Base-by-base conservation (phyloP, 2,113 vertebrate genomes). In the Brevimyrus niger region DNA sequence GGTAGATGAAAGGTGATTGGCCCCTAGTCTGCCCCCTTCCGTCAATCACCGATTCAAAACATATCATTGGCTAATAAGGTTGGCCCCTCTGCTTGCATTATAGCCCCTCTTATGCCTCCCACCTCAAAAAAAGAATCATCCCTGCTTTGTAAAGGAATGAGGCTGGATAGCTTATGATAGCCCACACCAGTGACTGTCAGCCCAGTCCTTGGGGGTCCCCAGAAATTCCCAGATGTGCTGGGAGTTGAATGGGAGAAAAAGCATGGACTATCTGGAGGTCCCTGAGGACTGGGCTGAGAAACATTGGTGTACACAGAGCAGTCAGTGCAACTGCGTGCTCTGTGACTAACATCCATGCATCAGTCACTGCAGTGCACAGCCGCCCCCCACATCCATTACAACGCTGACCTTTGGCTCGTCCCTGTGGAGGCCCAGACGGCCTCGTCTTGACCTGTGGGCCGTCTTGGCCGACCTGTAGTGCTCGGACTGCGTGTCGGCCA, bases 391-490 rank as follows among this genome's bases (percentile, higher is more conserved):
- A n/a, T 27, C 21, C 15, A 9, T n/a, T 23, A 1, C 6, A 55
- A 84, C 23, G 58, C 91, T 92, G 85, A 98, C 98, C 98, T 99
- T 98, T 88, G 96, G 96, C 90, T 99, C 98, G 53, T 97, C 97
- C 92, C 95, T 95, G 42, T 93, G 95, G 27, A 97, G 95, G 19
- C 97, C 97, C 94, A 98, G 91, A 0, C 97, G 96, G 17, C 98
- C 98, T 93, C 98, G 96, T 90, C 97, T 95, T 1, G 98, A 96
- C 92, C 98, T 93, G 89, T 96, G 96, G 94, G 98, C 97, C 69
- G 99, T 97, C 94, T 99, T 99, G 82, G 98, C 96, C 5, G 98
- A 98, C 83, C 97, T 96, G 93, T 98, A 99, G 90, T 96, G 96
- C 91, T 99, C 98, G 27, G 97, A 94, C 93, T 98, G 98, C 83